phyloP scores from a whole-genome alignment of 2,888 invertebrate species.

The Caradrina kadenii region DNA sequence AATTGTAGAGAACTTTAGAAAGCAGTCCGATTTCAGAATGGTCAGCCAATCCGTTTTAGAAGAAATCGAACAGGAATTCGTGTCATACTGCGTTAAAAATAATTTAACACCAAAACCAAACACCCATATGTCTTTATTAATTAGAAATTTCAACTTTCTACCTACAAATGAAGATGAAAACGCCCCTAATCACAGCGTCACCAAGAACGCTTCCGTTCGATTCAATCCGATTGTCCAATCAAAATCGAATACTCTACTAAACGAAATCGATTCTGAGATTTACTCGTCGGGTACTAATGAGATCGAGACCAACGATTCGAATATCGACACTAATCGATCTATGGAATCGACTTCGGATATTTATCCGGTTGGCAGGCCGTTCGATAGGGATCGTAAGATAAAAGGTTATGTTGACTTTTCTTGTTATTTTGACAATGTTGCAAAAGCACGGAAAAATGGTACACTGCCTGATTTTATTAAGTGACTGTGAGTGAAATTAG shows the following conservation, averaged over 20 bases:
- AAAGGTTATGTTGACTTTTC: constrained; percentile 96
- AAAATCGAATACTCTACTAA: constrained; percentile 83
- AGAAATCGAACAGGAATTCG: constrained; percentile 95
- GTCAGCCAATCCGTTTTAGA: constrained; percentile 97
- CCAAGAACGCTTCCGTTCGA: constrained; percentile 89
- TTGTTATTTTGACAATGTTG: constrained; percentile 94
- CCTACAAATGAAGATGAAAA: constrained; percentile 87
- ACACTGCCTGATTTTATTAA: constrained; percentile 92
- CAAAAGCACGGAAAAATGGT: constrained; percentile 92
- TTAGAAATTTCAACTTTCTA: constrained; percentile 96
- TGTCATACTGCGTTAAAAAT: constrained; percentile 93
- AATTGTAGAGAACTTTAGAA: constrained; percentile 95
- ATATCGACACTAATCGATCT: constrained; percentile 83
- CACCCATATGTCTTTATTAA: constrained; percentile 96
- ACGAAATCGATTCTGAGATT: constrained; percentile 84
- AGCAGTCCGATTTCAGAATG: constrained; percentile 94
- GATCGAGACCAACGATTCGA: constrained; percentile 75
- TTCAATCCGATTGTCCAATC: constrained; percentile 92
- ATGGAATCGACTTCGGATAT: constrained; percentile 85
- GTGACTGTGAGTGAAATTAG: constrained; percentile 53
- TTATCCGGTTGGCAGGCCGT: constrained; percentile 78
- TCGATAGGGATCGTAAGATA: constrained; percentile 93
- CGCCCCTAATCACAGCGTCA: constrained; percentile 69
- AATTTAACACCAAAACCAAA: constrained; percentile 91
- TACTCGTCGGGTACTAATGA: constrained; percentile 81